These are phyloP conservation scores for Ariopsis seemanni DNA, from an alignment of 2,113 vertebrate species.

Conservation along the genomic window DNA sequence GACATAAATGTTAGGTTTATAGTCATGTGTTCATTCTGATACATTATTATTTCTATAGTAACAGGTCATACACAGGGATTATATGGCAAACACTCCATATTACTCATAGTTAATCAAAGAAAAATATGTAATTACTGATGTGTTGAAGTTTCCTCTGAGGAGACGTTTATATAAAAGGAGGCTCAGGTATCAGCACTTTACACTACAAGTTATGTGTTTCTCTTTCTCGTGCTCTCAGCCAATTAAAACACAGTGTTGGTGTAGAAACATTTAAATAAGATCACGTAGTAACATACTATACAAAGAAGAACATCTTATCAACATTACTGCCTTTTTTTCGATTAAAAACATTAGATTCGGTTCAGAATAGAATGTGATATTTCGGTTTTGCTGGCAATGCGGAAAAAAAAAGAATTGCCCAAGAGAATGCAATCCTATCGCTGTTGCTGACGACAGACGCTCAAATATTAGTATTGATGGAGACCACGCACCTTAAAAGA, in stretches of 20 bases:
- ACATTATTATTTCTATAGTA: not conserved
- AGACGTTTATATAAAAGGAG: not conserved
- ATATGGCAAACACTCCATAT: not conserved
- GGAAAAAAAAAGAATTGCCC: not conserved
- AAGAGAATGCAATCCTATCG: constrained; percentile 6
- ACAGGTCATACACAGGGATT: not conserved
- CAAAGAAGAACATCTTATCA: not conserved
- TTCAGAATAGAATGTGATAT: not conserved
- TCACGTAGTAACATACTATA: not conserved
- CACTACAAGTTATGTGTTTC: not conserved
- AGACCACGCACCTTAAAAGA: constrained; percentile 17
- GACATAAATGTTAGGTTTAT: not conserved
- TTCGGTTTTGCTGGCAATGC: not conserved
- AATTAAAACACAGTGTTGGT: not conserved
- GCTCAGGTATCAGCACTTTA: not conserved
- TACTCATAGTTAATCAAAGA: not conserved
- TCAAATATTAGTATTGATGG: constrained; percentile 37
- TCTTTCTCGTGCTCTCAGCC: not conserved
- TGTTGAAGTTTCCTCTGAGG: not conserved
- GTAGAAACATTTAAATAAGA: not conserved
- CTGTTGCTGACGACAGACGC: not conserved
- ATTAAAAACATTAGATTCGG: not conserved
- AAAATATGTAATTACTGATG: not conserved
- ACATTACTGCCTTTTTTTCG: not conserved
- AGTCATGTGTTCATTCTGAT: not conserved